Evolutionary conservation across 23 tunicate species (phyloP).

Genomic region (Ascidia mentula): DNA sequence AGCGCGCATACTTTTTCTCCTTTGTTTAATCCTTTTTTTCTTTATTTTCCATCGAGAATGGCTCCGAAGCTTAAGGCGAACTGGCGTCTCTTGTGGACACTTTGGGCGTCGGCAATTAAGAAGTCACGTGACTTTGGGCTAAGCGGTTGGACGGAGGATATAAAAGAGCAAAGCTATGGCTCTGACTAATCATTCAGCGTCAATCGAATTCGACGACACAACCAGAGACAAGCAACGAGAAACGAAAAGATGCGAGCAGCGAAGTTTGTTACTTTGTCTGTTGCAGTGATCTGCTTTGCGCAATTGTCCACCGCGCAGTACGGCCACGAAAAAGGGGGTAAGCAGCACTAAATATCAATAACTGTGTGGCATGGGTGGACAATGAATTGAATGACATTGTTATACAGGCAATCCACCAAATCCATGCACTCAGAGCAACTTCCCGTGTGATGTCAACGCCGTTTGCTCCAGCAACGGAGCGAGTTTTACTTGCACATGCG

Average conservation of each 20-base stretch:
- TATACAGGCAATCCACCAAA: too few relatives aligned
- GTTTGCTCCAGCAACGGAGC: not conserved
- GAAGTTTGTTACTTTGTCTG: not conserved
- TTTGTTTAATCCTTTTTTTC: too few relatives aligned
- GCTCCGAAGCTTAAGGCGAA: too few relatives aligned
- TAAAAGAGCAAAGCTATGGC: not conserved
- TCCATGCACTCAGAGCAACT: not conserved
- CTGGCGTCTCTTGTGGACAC: not conserved
- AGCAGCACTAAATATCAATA: too few relatives aligned
- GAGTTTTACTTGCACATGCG: not conserved
- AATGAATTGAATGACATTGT: too few relatives aligned
- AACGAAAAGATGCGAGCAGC: not conserved
- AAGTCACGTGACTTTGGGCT: not conserved
- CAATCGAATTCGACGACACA: not conserved
- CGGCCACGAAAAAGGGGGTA: too few relatives aligned
- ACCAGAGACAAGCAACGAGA: not conserved
- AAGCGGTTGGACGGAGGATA: not conserved
- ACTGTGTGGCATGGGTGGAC: too few relatives aligned
- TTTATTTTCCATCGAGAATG: too few relatives aligned
- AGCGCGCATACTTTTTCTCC: not conserved
- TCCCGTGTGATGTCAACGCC: not conserved
- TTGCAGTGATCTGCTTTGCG: not conserved
- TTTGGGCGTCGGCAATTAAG: not conserved
- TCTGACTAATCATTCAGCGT: not conserved
- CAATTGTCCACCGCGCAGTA: not conserved